Evolutionary conservation across 2,113 vertebrate genomes (phyloP), one percentile per base, ranked within the genome.

Genomic region (Paraplagusia blochii): DNA sequence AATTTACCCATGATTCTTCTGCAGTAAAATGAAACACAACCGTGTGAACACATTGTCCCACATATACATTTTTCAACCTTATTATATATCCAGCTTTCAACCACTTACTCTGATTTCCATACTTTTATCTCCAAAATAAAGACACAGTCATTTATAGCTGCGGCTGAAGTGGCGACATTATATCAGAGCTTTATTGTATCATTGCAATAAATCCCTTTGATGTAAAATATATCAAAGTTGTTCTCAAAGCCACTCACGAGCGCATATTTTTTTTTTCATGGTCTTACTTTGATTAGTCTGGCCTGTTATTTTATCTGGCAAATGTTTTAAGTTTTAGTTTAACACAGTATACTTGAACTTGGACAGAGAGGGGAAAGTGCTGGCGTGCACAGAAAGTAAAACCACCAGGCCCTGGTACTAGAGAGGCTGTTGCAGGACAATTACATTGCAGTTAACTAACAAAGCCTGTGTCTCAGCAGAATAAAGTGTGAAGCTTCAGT

Each of bases 181-280:
- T 69, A 47, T 70, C 57, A 55, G 46, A 44, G 65, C 50, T 58
- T 67, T 58, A 59, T 61, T 62, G 35, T 65, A 63, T 76, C 44
- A 54, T 17, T 43, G 61, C 52, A 29, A 48, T 47, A 44, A 58
- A 29, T 67, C 35, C 55, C 49, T 74, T 77, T 76, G 58, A 73
- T 80, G 56, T 67, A 59, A 78, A 74, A 75, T 75, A 53, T 59
- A 75, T 72, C 67, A 76, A 66, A 78, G 74, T 55, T 55, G 11
- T 64, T 69, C 77, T 74, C 35, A 66, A 61, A 80, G 61, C 66
- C 58, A 53, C 43, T 59, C 55, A 60, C 12, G 43, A 64, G 46
- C 53, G 29, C 14, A 52, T 55, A 71, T 53, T 61, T 67, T 10
- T 53, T 61, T 67, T 10, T 66, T 60, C 59, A 51, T 66, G 51